Evolutionary conservation across 2,888 invertebrate species (phyloP), one percentile per base, ranked within the genome.

Genomic region (Gasteruption jaculator): DNA sequence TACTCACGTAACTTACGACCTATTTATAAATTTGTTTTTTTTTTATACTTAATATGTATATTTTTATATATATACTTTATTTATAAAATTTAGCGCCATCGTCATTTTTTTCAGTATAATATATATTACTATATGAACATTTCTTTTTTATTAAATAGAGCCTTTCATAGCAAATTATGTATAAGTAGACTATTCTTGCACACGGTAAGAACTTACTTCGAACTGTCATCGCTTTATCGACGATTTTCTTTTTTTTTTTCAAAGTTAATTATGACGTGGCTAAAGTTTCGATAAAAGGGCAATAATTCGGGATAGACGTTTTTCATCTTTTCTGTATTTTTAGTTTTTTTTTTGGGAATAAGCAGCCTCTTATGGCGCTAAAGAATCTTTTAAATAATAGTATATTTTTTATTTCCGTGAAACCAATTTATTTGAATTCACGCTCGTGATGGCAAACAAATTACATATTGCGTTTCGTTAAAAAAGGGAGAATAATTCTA

Each of bases 131-230:
- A 58, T 60, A 61, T 63, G 54, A 61, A 61, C 58, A 58, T 61
- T 60, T n/a, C n/a, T n/a, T 43, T 56, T 55, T 57, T 54, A 58
- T 65, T 63, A 63, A 65, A 65, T 64, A 65, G 54, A 62, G 53
- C 53, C n/a, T 60, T 60, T 56, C 52, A 57, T 58, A 62, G 60
- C 55, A 56, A 61, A 59, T 61, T 60, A 58, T 61, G 57, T 62
- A 63, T 63, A 63, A 63, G 63, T 63, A 65, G 60, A 64, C 59
- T 60, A 62, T 60, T 53, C 53, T 49, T 50, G 55, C 56, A 53
- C 50, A 44, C 29, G 46, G 47, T 47, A 42, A 50, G 48, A 44
- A 44, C 46, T 45, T 40, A 39, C 50, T 48, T 57, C 46, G 48
- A 53, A 53, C 48, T 51, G 46, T 36, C n/a, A 35, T 32, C 31